Evolutionary conservation across 2,888 invertebrate genomes (phyloP).

Genomic region (Noctua janthina): DNA sequence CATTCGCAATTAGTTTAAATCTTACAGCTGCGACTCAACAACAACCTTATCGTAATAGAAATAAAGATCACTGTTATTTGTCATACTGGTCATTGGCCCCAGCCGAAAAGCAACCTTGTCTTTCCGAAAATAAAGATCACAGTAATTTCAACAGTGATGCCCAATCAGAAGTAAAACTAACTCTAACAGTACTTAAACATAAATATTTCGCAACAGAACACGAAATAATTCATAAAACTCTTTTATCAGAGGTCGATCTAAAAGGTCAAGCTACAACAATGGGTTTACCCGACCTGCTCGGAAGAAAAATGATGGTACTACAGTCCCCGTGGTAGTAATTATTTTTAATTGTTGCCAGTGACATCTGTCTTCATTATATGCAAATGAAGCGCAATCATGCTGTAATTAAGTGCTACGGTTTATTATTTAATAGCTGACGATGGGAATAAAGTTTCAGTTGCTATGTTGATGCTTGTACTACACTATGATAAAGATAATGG

Average conservation of each 20-base stretch:
- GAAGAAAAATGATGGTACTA: slow-evolving; percentile 48
- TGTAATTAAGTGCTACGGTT: slow-evolving; percentile 56
- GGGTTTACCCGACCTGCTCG: slow-evolving; percentile 47
- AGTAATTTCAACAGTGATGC: not conserved
- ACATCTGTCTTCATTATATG: slow-evolving; percentile 71
- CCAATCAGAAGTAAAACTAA: not conserved
- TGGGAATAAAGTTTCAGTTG: slow-evolving; percentile 24
- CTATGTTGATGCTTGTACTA: slow-evolving; percentile 6
- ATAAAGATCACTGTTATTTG: not conserved
- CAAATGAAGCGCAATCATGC: slow-evolving; percentile 61
- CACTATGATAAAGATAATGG: not conserved
- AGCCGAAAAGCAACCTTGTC: not conserved
- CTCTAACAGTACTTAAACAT: not conserved
- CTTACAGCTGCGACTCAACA: not conserved
- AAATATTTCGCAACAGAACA: slow-evolving; percentile 62
- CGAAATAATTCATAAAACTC: slow-evolving; percentile 63
- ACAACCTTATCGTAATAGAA: accelerated
- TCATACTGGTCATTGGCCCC: not conserved
- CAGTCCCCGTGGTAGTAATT: slow-evolving; percentile 45
- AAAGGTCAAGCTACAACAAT: slow-evolving; percentile 64
- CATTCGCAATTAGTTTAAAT: not conserved
- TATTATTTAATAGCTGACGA: slow-evolving; percentile 58
- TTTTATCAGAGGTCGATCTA: slow-evolving; percentile 61
- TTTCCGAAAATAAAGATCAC: not conserved
- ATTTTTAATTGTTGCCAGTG: slow-evolving; percentile 58